Evolutionary conservation across 2,888 invertebrate genomes (phyloP).

Genomic region (Oligia strigilis): DNA sequence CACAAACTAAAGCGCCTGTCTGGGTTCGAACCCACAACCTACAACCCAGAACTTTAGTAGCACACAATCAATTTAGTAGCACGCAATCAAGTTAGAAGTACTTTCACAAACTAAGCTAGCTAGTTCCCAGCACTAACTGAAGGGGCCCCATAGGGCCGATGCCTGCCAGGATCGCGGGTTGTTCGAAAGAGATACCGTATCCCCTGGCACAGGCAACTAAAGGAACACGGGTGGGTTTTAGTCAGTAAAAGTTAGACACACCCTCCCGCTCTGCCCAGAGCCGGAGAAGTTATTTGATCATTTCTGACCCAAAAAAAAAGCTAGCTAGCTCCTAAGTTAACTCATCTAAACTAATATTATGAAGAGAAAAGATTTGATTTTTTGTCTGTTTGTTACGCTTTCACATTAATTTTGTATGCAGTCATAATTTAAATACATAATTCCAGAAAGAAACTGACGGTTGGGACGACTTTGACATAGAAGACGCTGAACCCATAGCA

Average conservation of each 20-base stretch:
- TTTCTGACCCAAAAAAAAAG: not conserved
- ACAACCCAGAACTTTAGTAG: not conserved
- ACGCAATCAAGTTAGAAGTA: not conserved
- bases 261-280: too few species aligned
- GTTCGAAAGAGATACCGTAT: too few species aligned
- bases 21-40: not conserved
- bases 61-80: not conserved
- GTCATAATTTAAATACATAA: not conserved
- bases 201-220: too few species aligned
- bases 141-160: too few species aligned
- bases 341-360: not conserved
- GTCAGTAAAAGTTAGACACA: too few species aligned
- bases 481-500: conserved; percentile 73
- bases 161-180: too few species aligned
- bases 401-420: not conserved
- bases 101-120: not conserved
- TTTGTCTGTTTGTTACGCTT: too few species aligned
- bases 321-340: not conserved
- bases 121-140: too few species aligned
- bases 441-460: conserved; percentile 78
- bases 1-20: too few species aligned
- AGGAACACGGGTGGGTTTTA: too few species aligned
- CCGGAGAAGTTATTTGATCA: too few species aligned
- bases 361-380: too few species aligned
- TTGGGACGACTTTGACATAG: conserved; percentile 89